Evolutionary conservation across 1,140 invertebrate genomes (phyloP), one percentile per base, ranked within the genome.

Genomic region (Lineus longissimus): DNA sequence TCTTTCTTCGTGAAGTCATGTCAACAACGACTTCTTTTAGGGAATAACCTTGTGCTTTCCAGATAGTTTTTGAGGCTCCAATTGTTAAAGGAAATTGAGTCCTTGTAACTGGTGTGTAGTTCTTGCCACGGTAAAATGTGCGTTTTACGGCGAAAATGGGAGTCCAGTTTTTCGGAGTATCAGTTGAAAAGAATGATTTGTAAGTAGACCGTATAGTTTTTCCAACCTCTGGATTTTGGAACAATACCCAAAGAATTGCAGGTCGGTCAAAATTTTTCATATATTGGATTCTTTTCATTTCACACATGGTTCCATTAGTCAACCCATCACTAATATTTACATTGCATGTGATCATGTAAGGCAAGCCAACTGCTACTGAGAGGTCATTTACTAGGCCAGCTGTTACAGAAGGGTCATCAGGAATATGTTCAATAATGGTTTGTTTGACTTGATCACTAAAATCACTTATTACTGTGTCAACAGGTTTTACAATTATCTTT

Each of bases 291-390:
- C 60, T 40, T 66, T 54, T 60, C 59, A 66, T 11, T 56, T n/a
- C n/a, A 66, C 30, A 36, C 56, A 60, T 7, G 63, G 30, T 54
- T 36, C 55, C 64, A 58, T 65, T 65, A 0, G 58, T 43, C 27
- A 65, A 27, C 19, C 64, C 64, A 40, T 61, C 59, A 11, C 54
- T 29, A 13, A 43, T 40, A 30, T 65, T 41, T 1, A 65, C 23
- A 43, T 65, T 65, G 17, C 45, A 11, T n/a, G 55, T 58, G 30
- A 65, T 27, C 64, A 67, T 63, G 13, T 51, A 57, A 15, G 47
- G 25, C n/a, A 59, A 58, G 61, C 36, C 33, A 17, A 67, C 17
- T 11, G 58, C 61, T 22, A 67, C 2, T 47, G 27, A 9, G n/a
- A 63, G 1, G 2, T 13, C 13, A 2, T 36, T 36, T 41, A 27